Evolutionary conservation across 1,140 invertebrate species (phyloP), one percentile per base, ranked within the genome.

Genomic region (Zaprionus capensis): DNA sequence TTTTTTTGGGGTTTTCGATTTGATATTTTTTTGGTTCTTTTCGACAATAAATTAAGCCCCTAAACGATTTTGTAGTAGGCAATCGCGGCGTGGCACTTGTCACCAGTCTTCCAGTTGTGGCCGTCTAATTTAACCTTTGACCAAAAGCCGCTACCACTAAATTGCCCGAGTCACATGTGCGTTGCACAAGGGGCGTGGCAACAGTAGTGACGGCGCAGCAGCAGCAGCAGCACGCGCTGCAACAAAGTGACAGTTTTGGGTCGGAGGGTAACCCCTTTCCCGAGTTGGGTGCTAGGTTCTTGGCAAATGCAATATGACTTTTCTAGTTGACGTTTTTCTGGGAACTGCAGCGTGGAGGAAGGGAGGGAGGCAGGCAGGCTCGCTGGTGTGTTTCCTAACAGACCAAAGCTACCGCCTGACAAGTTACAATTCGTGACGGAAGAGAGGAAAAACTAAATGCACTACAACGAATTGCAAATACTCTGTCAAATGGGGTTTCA

Each of bases 71-170:
- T 24, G 34, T 36, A 44, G 58, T 51, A 26, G 65, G 58, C 53
- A 71, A 71, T 64, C 53, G 76, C 66, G 61, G 77, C 77, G 77
- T 82, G 83, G 84, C 84, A 87, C 84, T 87, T 87, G 84, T 87
- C 84, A 88, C 84, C 81, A 81, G 77, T 76, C 73, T 36, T 7
- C 36, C 12, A 24, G 26, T 55, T 28, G 34, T 31, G 58, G 55
- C 80, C 71, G 80, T 86, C 71, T 87, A 68, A 88, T 88, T 87
- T 87, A 87, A 88, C 84, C 84, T 87, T 87, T 87, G 84, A 88
- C 84, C 84, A 87, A 87, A 87, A 73, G 84, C 84, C 84, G 84
- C 84, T 88, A 78, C 84, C 81, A 72, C 38, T 36, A 77, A 77
- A 80, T 69, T 62, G 56, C 38, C 34, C 46, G 56, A 51, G 63